phyloP scores from a whole-genome alignment of 2,797 vertebrate genomes.

The Parambassis ranga region DNA sequence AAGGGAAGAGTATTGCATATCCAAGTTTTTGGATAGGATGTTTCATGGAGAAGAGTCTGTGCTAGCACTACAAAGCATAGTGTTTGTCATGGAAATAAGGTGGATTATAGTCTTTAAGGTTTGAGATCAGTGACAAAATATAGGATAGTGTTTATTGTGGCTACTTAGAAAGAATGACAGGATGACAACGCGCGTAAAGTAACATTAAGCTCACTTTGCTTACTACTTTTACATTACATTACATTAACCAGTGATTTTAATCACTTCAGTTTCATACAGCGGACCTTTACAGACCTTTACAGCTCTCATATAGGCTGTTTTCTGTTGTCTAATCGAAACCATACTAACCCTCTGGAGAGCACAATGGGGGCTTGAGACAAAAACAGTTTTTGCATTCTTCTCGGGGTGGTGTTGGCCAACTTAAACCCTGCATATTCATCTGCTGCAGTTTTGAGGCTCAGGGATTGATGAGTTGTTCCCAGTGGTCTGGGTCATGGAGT shows the following conservation, averaged over 20 bases:
- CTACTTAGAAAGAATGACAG: constrained; percentile 43
- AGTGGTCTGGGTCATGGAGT: constrained; percentile 68
- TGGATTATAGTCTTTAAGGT: constrained; percentile 77
- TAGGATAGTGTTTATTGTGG: constrained; percentile 68
- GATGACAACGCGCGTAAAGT: constrained; percentile 54
- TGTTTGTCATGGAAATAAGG: constrained; percentile 78
- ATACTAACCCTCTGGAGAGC: constrained; percentile 58
- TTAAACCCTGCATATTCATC: constrained; percentile 70
- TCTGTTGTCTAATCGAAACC: constrained; percentile 66
- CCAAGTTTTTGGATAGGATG: constrained; percentile 65
- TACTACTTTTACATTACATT: constrained; percentile 28
- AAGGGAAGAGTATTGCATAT: constrained; percentile 70
- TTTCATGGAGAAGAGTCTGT: constrained; percentile 66
- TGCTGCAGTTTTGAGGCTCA: constrained; percentile 58
- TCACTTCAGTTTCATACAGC: constrained; percentile 28
- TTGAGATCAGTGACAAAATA: constrained; percentile 72
- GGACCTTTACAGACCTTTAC: constrained; percentile 14
- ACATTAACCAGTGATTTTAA: constrained; percentile 57
- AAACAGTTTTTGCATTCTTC: constrained; percentile 68
- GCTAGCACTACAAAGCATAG: constrained; percentile 70
- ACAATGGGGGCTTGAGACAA: constrained; percentile 49
- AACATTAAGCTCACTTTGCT: constrained; percentile 43
- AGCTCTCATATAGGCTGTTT: constrained; percentile 27
- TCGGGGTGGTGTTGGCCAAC: constrained; percentile 58
- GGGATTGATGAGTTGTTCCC: constrained; percentile 71